Percentiles rank a stretch among this genome's conserved stretches.
phyloP scores from a whole-genome alignment of 2,113 vertebrate genomes.

The Lepisosteus osseus region DNA sequence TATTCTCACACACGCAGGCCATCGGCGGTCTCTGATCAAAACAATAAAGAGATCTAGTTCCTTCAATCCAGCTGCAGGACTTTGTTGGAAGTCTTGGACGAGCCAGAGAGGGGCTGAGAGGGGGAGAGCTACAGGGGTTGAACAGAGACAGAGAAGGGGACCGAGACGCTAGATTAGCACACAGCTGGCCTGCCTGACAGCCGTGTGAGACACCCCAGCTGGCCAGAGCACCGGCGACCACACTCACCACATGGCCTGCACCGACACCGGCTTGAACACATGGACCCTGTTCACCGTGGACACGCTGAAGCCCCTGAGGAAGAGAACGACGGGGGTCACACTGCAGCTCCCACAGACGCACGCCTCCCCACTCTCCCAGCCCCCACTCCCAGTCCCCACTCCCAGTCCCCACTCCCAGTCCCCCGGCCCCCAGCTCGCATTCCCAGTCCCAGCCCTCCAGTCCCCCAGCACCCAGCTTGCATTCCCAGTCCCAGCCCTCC shows the following conservation, averaged over 20 bases:
- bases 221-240: too few species aligned
- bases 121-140: conserved; percentile 3
- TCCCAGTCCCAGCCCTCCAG: too few species aligned
- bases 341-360: neutral
- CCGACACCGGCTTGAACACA: conserved; percentile 95
- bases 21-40: too few species aligned
- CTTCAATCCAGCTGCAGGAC: too few species aligned
- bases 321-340: neutral
- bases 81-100: too few species aligned
- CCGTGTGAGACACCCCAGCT: too few species aligned
- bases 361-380: neutral
- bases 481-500: too few species aligned
- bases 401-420: neutral
- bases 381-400: neutral
- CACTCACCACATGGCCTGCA: conserved; percentile 97
- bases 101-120: neutral
- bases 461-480: too few species aligned
- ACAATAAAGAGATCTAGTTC: too few species aligned
- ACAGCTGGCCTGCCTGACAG: too few species aligned
- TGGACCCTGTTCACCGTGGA: conserved; percentile 93
- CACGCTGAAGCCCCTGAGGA: conserved; percentile 84
- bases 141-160: conserved; percentile 17
- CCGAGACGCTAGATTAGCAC: neutral
- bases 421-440: too few species aligned
- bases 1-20: too few species aligned